These are phyloP conservation scores for Thera obeliscata DNA, from an alignment of 2,888 invertebrate species.

Conservation along the genomic window DNA sequence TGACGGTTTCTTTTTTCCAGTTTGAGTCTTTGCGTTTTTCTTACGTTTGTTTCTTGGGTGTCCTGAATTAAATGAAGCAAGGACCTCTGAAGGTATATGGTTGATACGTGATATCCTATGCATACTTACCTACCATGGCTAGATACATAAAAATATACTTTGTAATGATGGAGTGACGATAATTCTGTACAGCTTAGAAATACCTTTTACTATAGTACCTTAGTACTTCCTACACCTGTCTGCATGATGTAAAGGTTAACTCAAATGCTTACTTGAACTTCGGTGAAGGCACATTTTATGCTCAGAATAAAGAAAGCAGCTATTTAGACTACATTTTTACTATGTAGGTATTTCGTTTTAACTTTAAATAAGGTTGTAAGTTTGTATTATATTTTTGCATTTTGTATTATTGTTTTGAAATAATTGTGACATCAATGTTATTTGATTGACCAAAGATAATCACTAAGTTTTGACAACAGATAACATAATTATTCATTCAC, in stretches of 20 bases:
- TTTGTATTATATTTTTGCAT: neutral
- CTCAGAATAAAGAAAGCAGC: neutral
- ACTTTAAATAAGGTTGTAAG: neutral
- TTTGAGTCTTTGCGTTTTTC: slow-evolving; percentile 30
- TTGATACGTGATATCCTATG: neutral
- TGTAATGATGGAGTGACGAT: no score
- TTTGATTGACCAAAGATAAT: no score
- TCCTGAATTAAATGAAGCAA: slow-evolving; percentile 42
- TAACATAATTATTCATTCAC: no score
- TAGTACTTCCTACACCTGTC: no score
- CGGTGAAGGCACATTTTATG: slow-evolving; percentile 39
- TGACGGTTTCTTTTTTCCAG: slow-evolving; percentile 35
- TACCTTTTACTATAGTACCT: no score
- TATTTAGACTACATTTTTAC: neutral
- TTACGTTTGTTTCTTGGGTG: slow-evolving; percentile 26
- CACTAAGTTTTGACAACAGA: neutral
- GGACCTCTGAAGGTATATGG: slow-evolving; percentile 10
- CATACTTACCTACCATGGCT: neutral
- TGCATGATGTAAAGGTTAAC: neutral
- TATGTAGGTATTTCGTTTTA: neutral
- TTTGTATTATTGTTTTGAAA: neutral
- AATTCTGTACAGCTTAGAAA: no score
- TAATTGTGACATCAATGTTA: neutral
- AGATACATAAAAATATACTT: no score
- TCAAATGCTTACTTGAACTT: slow-evolving; percentile 45